Percentiles rank a stretch among this genome's conserved stretches.
Evolutionary conservation across 2,888 invertebrate genomes (phyloP).

Genomic region (Spisula subtruncata): DNA sequence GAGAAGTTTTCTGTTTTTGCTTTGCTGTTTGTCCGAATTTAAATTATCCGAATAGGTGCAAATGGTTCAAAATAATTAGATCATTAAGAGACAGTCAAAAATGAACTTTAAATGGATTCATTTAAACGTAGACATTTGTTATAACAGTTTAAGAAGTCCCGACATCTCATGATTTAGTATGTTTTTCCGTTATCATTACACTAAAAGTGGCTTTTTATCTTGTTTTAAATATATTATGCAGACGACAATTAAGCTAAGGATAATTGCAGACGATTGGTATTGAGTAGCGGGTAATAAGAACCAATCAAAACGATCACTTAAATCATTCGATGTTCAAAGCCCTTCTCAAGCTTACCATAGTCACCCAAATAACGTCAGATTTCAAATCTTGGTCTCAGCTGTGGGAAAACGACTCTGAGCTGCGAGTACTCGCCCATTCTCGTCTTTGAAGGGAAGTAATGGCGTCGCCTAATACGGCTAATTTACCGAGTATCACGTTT

Average conservation of each 20-base stretch:
- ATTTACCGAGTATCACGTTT: constrained; percentile 51
- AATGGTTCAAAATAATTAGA: not conserved
- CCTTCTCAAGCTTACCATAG: not conserved
- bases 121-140: constrained; percentile 4
- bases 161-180: not conserved
- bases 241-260: constrained; percentile 22
- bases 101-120: not conserved
- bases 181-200: constrained; percentile 27
- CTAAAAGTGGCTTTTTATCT: constrained; percentile 17
- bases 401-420: constrained; percentile 35
- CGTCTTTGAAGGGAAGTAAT: constrained; percentile 44
- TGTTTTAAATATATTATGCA: constrained; percentile 29
- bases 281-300: constrained; percentile 28
- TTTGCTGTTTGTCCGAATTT: not conserved
- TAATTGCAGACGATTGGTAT: constrained; percentile 22
- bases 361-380: not conserved
- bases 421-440: not conserved
- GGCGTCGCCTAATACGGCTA: constrained; percentile 57
- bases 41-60: not conserved
- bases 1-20: not conserved
- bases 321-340: constrained; percentile 19
- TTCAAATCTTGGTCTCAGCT: not conserved
- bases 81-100: not conserved
- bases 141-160: not conserved
- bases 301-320: constrained; percentile 25